Conservation (phyloP, 2,797 vertebrate genomes). For the Melopsittacus undulatus region DNA sequence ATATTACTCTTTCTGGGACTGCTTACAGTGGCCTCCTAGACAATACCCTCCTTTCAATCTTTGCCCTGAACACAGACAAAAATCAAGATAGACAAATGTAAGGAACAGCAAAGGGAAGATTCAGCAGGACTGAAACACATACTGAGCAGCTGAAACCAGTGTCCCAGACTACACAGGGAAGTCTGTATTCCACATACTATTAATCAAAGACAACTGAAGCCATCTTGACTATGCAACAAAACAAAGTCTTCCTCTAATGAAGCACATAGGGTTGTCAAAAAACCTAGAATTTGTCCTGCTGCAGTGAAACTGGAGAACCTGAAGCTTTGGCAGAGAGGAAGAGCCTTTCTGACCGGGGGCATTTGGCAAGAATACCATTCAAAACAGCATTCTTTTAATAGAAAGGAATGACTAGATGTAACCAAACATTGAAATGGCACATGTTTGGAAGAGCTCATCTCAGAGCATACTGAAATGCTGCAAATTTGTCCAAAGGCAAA, state of each 20-base stretch:
- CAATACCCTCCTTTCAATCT: not conserved
- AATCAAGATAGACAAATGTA: not conserved
- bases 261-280: not conserved
- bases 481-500: not conserved
- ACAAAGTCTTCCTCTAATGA: not conserved
- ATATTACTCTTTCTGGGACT: not conserved
- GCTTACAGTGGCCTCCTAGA: not conserved
- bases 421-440: not conserved
- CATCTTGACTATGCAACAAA: not conserved
- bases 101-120: not conserved
- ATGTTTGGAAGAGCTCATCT: not conserved
- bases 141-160: not conserved
- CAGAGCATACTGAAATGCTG: not conserved
- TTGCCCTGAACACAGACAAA: not conserved
- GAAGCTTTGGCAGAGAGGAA: not conserved
- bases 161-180: not conserved
- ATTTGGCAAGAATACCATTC: not conserved
- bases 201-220: not conserved
- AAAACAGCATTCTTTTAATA: not conserved
- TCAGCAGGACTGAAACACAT: not conserved
- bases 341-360: not conserved
- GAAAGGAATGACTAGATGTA: not conserved
- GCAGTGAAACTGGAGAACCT: not conserved
- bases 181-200: not conserved
- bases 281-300: not conserved